These are phyloP conservation scores for Crocuta crocuta DNA, from an alignment of 2,113 vertebrate genomes.

Conservation along the genomic window DNA sequence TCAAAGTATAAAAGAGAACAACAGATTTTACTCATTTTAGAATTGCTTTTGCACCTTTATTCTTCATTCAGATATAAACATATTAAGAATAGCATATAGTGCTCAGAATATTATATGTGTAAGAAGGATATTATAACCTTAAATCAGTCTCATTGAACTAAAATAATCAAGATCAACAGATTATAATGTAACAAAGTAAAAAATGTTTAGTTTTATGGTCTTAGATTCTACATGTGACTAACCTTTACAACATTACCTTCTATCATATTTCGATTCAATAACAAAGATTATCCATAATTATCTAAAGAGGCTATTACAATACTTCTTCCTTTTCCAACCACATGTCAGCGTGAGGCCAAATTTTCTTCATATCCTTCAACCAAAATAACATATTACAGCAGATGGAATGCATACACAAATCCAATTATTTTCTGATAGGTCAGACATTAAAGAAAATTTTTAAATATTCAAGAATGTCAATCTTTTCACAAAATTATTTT, in stretches of 20 bases:
- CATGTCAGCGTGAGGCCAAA: background rate
- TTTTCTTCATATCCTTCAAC: background rate
- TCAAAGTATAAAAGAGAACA: background rate
- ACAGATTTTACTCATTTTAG: background rate
- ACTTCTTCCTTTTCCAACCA: background rate
- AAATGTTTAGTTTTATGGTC: background rate
- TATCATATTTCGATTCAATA: conserved; percentile 28
- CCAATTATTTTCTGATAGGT: conserved; percentile 9
- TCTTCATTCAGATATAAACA: background rate
- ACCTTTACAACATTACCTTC: background rate
- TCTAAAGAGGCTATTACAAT: background rate
- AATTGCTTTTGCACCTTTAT: background rate
- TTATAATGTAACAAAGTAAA: background rate
- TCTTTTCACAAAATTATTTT: background rate
- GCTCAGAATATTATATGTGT: background rate
- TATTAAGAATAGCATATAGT: background rate
- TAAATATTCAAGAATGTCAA: background rate
- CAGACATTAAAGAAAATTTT: background rate
- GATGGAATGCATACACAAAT: background rate
- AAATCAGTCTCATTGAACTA: background rate
- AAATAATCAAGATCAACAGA: background rate
- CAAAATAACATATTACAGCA: background rate
- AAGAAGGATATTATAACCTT: background rate
- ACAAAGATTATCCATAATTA: background rate
- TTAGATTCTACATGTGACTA: conserved; percentile 21